Evolutionary conservation across 2,113 vertebrate genomes (phyloP).

Genomic region (Dipodomys spectabilis): DNA sequence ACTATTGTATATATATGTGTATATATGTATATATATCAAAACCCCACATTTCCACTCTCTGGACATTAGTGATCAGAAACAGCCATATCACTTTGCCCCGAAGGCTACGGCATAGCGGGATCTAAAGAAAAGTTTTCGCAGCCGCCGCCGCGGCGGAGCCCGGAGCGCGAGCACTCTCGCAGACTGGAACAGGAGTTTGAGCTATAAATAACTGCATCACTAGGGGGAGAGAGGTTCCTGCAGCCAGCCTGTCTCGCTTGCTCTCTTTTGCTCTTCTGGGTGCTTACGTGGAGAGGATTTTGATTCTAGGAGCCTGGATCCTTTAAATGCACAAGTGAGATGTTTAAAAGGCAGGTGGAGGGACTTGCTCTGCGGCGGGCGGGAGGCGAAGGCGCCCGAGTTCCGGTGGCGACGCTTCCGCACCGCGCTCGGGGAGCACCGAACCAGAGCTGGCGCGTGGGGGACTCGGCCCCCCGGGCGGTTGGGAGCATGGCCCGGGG

Average conservation of each 20-base stretch:
- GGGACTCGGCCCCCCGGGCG: neutral
- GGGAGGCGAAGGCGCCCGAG: neutral
- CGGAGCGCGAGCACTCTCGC: constrained; percentile 10
- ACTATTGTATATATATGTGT: too few relatives aligned
- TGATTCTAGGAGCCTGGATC: constrained; percentile 17
- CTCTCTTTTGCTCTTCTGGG: constrained; percentile 29
- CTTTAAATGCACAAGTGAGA: constrained; percentile 35
- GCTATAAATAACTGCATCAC: constrained; percentile 81
- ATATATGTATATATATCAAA: too few relatives aligned
- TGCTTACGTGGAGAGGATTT: constrained; percentile 54
- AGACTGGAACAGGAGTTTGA: constrained; percentile 53
- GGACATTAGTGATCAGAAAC: neutral
- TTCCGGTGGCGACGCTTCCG: neutral
- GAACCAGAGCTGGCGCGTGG: neutral
- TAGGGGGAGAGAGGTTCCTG: constrained; percentile 81
- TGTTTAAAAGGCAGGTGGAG: constrained; percentile 23
- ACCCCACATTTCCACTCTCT: neutral
- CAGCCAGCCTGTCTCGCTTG: constrained; percentile 31
- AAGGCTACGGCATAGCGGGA: neutral
- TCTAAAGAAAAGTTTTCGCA: constrained; percentile 76
- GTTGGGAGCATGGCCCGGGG: too few relatives aligned
- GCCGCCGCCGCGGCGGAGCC: neutral
- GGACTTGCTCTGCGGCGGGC: neutral
- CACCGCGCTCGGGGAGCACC: neutral
- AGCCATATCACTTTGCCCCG: neutral